Evolutionary conservation across 2,888 invertebrate genomes (phyloP), one percentile per base, ranked within the genome.

Genomic region (Himalopsyche kuldschensis): DNA sequence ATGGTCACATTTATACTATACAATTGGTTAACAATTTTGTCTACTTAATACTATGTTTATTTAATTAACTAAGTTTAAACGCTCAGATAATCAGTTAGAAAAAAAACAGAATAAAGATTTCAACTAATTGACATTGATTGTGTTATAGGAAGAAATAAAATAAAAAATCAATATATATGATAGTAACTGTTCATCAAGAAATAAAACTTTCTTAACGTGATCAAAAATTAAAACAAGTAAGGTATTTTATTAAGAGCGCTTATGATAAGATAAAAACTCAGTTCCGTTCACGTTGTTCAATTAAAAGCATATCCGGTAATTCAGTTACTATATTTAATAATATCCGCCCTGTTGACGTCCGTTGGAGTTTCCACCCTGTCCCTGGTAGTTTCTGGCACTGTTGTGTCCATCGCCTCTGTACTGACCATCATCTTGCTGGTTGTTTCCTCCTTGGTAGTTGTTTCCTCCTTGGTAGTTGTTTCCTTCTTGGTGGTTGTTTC

Each of bases 401-500:
- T 75, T 75, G 47, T 80, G 41, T 11, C 79, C 55, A 48, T 46
- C 27, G 20, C 20, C 47, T 79, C 79, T 79, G 48, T 79, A 79
- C 31, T 79, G 79, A 27, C 79, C 79, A 79, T 79, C 79, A 46
- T 79, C 79, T 4, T 48, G 20, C 30, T 30, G 30, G 30, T 78
- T 46, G 78, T 78, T 20, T 78, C 32, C 35, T n/a, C 35, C 17
- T 27, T 79, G 79, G 41, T 47, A 46, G 4, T 6, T 8, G 31
- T 32, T 77, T 6, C 15, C 31, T 77, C 76, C 76, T 8, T 30
- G 5, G 63, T 63, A 8, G 6, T 63, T n/a, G 27, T 30, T 30
- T 4, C 27, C 10, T 20, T 30, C 6, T 30, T 27, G 17, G 76
- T 17, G 4, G 55, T 78, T 55, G 24, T 78, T 79, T n/a, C 55